A percentile compares a stretch with the other conserved stretches of the same genome.
Evolutionary conservation across 2,113 vertebrate species (phyloP).

Genomic region (Centropus unirufus): DNA sequence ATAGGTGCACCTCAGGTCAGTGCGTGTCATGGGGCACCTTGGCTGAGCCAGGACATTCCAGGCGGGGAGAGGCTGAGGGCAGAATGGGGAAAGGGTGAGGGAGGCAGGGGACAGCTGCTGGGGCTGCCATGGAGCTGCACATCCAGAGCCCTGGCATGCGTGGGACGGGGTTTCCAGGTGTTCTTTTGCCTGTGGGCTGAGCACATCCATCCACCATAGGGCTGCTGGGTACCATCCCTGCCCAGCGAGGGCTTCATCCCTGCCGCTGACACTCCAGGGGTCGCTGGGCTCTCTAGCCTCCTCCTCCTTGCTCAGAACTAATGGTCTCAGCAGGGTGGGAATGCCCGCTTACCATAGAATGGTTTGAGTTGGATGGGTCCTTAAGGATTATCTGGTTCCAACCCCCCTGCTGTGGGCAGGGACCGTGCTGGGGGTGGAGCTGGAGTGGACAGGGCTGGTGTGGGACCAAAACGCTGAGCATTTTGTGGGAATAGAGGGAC

Average conservation of each 20-base stretch:
- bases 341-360: background rate
- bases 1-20: background rate
- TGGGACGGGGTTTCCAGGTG: background rate
- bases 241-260: background rate
- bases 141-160: background rate
- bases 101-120: background rate
- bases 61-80: background rate
- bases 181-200: background rate
- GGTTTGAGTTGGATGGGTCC: too few species aligned
- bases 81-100: rapidly evolving
- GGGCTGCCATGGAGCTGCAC: background rate
- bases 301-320: background rate
- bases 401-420: too few species aligned
- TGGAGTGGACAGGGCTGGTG: rapidly evolving
- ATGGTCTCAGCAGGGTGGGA: background rate
- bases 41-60: background rate
- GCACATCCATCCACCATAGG: background rate
- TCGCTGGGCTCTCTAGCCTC: background rate
- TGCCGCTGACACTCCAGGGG: rapidly evolving
- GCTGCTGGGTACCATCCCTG: background rate
- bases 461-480: background rate
- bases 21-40: rapidly evolving
- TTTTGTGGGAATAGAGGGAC: background rate
- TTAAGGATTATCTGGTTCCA: too few species aligned
- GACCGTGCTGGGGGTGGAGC: background rate